Base-by-base conservation (phyloP, 1,140 invertebrate species). In the Brachystomella parvula region DNA sequence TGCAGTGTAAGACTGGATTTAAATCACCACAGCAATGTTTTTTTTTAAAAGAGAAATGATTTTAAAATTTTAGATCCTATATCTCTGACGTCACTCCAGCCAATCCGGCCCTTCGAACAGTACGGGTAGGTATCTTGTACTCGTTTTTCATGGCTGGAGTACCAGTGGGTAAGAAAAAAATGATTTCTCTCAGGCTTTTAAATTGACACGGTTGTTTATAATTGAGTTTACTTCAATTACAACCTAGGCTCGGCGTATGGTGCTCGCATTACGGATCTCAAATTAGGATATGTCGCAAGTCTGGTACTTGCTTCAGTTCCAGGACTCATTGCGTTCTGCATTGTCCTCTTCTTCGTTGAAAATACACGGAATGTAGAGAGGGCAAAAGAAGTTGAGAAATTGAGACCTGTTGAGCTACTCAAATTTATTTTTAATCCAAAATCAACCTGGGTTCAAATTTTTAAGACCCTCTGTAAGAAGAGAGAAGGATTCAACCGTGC, bases 11-110 rank as follows among this genome's bases (percentile, higher is more conserved):
- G n/a, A n/a, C n/a, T n/a, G n/a, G n/a, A n/a, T n/a, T n/a, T n/a
- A n/a, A n/a, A n/a, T n/a, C n/a, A n/a, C n/a, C n/a, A n/a, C n/a
- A n/a, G n/a, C n/a, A n/a, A n/a, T n/a, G n/a, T n/a, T n/a, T n/a
- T n/a, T n/a, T n/a, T n/a, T n/a, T n/a, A n/a, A n/a, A n/a, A n/a
- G n/a, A n/a, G n/a, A n/a, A n/a, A n/a, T n/a, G n/a, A n/a, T n/a
- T n/a, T n/a, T n/a, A n/a, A n/a, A n/a, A n/a, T n/a, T n/a, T n/a
- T n/a, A n/a, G n/a, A n/a, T 15, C 49, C 9, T 53, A 53, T 24
- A 53, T 53, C 21, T 53, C 49, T 53, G 49, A 53, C 49, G 21
- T 53, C 49, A 53, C 49, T 6, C 49, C 49, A 26, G 12, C 24
- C 9, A 53, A 26, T 26, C 49, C 49, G 15, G 12, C 49, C 6